phyloP scores from a whole-genome alignment of 2,888 invertebrate genomes.

The Geotrupes spiniger region DNA sequence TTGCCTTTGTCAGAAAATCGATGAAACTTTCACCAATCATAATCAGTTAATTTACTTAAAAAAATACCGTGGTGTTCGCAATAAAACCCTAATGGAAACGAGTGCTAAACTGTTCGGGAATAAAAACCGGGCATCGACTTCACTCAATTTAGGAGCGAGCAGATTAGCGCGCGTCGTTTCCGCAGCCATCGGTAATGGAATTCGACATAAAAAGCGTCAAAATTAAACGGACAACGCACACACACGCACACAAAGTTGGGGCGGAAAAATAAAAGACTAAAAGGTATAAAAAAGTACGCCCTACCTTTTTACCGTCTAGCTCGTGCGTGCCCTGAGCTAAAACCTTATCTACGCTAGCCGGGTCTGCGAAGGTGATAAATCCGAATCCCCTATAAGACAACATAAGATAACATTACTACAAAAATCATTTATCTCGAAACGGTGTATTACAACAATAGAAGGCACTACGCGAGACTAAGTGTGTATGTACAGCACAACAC shows the following conservation, averaged over 20 bases:
- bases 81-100: slow-evolving; percentile 11
- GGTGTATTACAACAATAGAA: slow-evolving; percentile 27
- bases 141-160: slow-evolving; percentile 19
- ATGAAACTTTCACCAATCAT: too few species aligned
- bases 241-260: neutral
- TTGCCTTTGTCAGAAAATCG: too few species aligned
- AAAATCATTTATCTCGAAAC: slow-evolving; percentile 1
- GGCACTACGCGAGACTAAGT: slow-evolving; percentile 38
- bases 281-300: slow-evolving; percentile 40
- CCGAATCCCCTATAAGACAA: slow-evolving; percentile 91
- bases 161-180: slow-evolving; percentile 18
- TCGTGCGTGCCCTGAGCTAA: slow-evolving; percentile 97
- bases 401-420: slow-evolving; percentile 45
- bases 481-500: slow-evolving; percentile 41
- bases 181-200: slow-evolving; percentile 18
- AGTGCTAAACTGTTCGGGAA: slow-evolving; percentile 14
- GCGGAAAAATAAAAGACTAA: slow-evolving; percentile 19
- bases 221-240: slow-evolving; percentile 12
- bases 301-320: slow-evolving; percentile 99
- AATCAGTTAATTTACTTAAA: too few species aligned
- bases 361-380: slow-evolving; percentile 99
- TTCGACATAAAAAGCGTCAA: slow-evolving; percentile 13
- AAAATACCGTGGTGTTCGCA: too few species aligned
- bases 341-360: slow-evolving; percentile 98
- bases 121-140: slow-evolving; percentile 17